A percentile compares a stretch with the other conserved stretches of the same genome.
phyloP scores from a whole-genome alignment of 2,888 invertebrate genomes.

The Atrina japonica region DNA sequence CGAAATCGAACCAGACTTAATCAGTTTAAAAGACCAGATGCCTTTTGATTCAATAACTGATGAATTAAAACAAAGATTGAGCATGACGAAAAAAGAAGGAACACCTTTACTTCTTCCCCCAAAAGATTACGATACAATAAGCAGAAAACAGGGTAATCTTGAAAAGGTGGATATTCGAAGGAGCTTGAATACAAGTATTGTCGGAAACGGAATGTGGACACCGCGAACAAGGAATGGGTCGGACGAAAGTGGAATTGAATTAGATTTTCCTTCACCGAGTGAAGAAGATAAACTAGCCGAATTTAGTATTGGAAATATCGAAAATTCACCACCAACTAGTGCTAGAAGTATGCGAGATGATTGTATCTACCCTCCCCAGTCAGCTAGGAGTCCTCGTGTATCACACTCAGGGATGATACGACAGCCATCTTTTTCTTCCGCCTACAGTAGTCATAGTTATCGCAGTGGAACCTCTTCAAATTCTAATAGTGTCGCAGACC shows the following conservation, averaged over 20 bases:
- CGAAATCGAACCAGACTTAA: constrained; percentile 71
- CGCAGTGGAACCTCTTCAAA: constrained; percentile 51
- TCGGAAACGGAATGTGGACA: constrained; percentile 46
- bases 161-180: constrained; percentile 77
- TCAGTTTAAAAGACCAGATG: constrained; percentile 66
- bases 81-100: constrained; percentile 58
- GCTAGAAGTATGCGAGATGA: constrained; percentile 43
- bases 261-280: constrained; percentile 61
- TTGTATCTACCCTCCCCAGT: constrained; percentile 47
- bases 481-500: constrained; percentile 48
- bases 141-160: constrained; percentile 85
- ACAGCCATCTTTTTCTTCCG: constrained; percentile 58
- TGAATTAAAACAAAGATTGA: constrained; percentile 90
- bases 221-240: constrained; percentile 52
- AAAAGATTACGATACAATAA: constrained; percentile 92
- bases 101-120: constrained; percentile 93
- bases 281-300: constrained; percentile 23
- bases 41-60: constrained; percentile 95
- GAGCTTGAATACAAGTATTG: constrained; percentile 65
- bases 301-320: constrained; percentile 42
- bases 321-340: constrained; percentile 45
- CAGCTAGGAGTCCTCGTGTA: constrained; percentile 39
- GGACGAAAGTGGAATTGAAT: constrained; percentile 67
- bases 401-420: constrained; percentile 43
- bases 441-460: constrained; percentile 58